Evolutionary conservation across 2,113 vertebrate genomes (phyloP).

Genomic region (Corythornis vintsioides): DNA sequence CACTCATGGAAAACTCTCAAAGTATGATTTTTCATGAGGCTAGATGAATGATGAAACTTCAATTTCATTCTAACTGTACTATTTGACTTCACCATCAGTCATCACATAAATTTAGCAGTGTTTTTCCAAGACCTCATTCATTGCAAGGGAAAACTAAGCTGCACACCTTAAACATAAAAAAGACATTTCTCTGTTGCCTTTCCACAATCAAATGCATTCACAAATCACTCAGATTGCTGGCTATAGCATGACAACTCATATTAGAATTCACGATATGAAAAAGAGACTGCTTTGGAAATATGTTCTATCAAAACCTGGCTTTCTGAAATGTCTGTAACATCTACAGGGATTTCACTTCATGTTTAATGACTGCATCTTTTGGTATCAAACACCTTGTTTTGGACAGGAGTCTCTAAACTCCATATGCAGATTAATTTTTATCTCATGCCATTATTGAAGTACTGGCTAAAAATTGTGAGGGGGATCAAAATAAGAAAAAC

Average conservation of each 20-base stretch:
- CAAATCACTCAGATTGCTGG: background rate
- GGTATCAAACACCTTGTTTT: background rate
- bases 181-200: background rate
- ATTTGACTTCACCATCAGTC: background rate
- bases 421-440: background rate
- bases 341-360: background rate
- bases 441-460: background rate
- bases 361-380: background rate
- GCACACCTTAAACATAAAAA: background rate
- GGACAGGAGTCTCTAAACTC: background rate
- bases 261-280: background rate
- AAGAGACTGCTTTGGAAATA: background rate
- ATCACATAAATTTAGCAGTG: background rate
- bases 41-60: background rate
- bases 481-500: background rate
- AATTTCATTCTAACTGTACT: background rate
- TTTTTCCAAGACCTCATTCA: background rate
- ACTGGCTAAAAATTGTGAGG: background rate
- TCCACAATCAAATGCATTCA: background rate
- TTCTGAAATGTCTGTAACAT: background rate
- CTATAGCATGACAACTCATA: background rate
- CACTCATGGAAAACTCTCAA: rapidly evolving
- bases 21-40: background rate
- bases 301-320: background rate
- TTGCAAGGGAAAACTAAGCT: background rate